Conservation (phyloP, 2,888 invertebrate species). For the Conomelus anceps region DNA sequence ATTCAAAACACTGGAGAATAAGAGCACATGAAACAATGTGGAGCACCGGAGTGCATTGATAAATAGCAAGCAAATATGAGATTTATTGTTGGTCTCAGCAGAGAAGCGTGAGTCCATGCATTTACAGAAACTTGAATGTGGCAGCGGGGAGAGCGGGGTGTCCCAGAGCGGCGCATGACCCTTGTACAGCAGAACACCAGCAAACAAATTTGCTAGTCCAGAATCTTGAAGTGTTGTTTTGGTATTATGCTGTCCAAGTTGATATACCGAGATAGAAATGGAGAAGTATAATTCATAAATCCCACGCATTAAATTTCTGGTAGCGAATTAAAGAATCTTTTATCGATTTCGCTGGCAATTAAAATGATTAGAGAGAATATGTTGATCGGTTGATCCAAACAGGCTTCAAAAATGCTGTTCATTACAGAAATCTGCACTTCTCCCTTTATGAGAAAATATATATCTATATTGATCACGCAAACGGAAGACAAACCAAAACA, state of each 20-base stretch:
- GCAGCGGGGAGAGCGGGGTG: background rate
- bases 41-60: background rate
- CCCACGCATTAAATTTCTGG: too few relatives aligned
- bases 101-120: background rate
- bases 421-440: too few relatives aligned
- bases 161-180: background rate
- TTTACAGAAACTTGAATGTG: background rate
- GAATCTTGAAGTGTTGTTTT: background rate
- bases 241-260: background rate
- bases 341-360: too few relatives aligned
- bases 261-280: background rate
- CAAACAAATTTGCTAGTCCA: background rate
- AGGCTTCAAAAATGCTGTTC: too few relatives aligned
- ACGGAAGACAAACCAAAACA: too few relatives aligned
- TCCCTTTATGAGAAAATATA: too few relatives aligned
- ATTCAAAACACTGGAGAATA: background rate
- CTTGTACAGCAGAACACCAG: background rate
- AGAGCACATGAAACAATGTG: background rate
- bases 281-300: background rate
- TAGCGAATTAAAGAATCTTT: background rate
- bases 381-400: too few relatives aligned
- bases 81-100: background rate
- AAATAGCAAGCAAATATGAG: background rate
- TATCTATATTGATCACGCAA: too few relatives aligned
- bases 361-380: too few relatives aligned